Conservation (phyloP, 2,113 vertebrate species). For the Protomyctophum bolini region DNA sequence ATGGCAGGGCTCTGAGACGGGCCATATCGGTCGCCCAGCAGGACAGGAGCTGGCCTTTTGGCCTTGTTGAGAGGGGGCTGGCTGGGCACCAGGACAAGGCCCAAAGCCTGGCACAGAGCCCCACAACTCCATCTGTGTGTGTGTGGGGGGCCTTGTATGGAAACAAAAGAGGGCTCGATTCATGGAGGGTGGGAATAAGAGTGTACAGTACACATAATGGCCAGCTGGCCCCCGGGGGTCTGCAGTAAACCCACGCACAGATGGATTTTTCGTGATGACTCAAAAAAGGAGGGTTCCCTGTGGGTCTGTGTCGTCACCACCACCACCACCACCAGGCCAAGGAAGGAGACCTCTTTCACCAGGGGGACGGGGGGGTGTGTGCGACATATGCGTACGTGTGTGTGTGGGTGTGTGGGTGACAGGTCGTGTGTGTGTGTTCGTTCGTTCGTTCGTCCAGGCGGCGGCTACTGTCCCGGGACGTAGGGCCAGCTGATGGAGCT, state of each 20-base stretch:
- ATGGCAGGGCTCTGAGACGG: slow-evolving; percentile 37
- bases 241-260: slow-evolving; percentile 56
- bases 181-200: slow-evolving; percentile 39
- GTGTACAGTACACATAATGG: slow-evolving; percentile 54
- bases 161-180: slow-evolving; percentile 37
- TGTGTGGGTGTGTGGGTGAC: background rate
- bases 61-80: slow-evolving; percentile 29
- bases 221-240: slow-evolving; percentile 60
- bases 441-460: no score
- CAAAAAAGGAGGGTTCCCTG: slow-evolving; percentile 59
- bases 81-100: slow-evolving; percentile 39
- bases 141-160: slow-evolving; percentile 25
- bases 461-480: slow-evolving; percentile 82
- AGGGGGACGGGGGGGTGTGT: background rate
- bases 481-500: slow-evolving; percentile 97
- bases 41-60: slow-evolving; percentile 42
- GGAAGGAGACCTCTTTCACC: slow-evolving; percentile 41
- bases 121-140: slow-evolving; percentile 38
- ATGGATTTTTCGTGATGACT: slow-evolving; percentile 65
- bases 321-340: slow-evolving; percentile 46
- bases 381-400: no score
- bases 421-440: no score
- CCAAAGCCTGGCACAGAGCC: slow-evolving; percentile 31
- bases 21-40: slow-evolving; percentile 53
- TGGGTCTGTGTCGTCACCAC: slow-evolving; percentile 53